Conservation (phyloP, 2,888 invertebrate genomes). For the Clistopyga incitator region DNA sequence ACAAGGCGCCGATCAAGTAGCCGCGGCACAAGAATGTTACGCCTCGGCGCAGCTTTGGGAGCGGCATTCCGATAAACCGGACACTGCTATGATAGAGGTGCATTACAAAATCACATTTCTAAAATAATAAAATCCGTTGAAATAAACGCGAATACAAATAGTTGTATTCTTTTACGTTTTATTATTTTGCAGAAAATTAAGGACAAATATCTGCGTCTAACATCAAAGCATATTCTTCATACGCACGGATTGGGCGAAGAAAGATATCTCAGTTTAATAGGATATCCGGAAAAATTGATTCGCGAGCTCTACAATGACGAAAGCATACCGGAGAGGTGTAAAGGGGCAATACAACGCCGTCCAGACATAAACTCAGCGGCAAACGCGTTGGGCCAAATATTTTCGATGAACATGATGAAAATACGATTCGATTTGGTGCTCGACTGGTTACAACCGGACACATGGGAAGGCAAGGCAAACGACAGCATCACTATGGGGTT, state of each 20-base stretch:
- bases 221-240: slow-evolving; percentile 85
- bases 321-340: slow-evolving; percentile 83
- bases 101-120: background rate
- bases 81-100: slow-evolving; percentile 59
- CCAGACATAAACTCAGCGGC: slow-evolving; percentile 85
- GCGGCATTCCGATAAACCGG: slow-evolving; percentile 71
- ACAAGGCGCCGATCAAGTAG: slow-evolving; percentile 85
- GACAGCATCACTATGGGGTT: slow-evolving; percentile 76
- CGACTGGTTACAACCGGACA: slow-evolving; percentile 81
- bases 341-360: slow-evolving; percentile 76
- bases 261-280: slow-evolving; percentile 83
- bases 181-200: slow-evolving; percentile 81
- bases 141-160: too few species aligned
- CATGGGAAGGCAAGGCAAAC: slow-evolving; percentile 69
- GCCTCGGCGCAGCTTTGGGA: slow-evolving; percentile 83
- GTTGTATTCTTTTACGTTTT: too few species aligned
- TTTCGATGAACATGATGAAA: slow-evolving; percentile 81
- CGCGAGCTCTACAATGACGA: slow-evolving; percentile 85
- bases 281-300: slow-evolving; percentile 83
- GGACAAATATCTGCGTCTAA: slow-evolving; percentile 84
- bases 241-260: slow-evolving; percentile 83
- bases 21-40: slow-evolving; percentile 84
- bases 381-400: slow-evolving; percentile 83
- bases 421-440: slow-evolving; percentile 82
- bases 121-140: background rate